Base-by-base conservation (phyloP, 2,888 invertebrate species). In the Clistopyga incitator region DNA sequence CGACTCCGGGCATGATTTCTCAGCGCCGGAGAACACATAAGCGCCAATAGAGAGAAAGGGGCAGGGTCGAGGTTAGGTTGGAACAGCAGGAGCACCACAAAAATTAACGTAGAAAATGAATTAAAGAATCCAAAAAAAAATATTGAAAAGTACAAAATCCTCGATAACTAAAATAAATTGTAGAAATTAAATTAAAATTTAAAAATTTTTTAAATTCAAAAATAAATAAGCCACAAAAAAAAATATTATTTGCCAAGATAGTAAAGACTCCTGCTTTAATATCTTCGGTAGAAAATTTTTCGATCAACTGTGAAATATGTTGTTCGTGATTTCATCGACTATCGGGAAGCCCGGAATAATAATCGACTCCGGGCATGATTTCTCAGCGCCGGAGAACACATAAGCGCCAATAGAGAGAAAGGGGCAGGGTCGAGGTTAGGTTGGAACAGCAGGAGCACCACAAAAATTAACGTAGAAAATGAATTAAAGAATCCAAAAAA, bases 301-400 rank as follows among this genome's bases (percentile, higher is more conserved):
- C 34, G 47, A 65, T 45, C 34, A n/a, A 45, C 47, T 54, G 50
- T 34, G 11, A 59, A 45, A 61, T 45, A 45, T 11, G 45, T 45
- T 54, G 38, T n/a, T 20, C 15, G 23, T 20, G 65, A 81, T 81
- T 81, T 71, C 65, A 65, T 70, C 56, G 71, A 56, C 11, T 45
- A 38, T 77, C 47, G 23, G n/a, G 67, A 72, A 29, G 29, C 42
- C 38, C 29, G 18, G 67, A 50, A 68, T 71, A 72, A 82, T 61
- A 82, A 78, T 74, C 67, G 72, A 72, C 72, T 52, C 18, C 25
- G 45, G 54, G 64, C 61, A 75, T 64, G 47, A 64, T 75, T 74
- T 34, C 23, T 52, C 45, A 45, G 23, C n/a, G 50, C 65, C 56
- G 54, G n/a, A 38, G 56, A 79, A 25, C n/a, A 15, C 56, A 29